A percentile compares a stretch with the other conserved stretches of the same genome.
Conservation (phyloP, 2,888 invertebrate species). For the Nomada fucata region DNA sequence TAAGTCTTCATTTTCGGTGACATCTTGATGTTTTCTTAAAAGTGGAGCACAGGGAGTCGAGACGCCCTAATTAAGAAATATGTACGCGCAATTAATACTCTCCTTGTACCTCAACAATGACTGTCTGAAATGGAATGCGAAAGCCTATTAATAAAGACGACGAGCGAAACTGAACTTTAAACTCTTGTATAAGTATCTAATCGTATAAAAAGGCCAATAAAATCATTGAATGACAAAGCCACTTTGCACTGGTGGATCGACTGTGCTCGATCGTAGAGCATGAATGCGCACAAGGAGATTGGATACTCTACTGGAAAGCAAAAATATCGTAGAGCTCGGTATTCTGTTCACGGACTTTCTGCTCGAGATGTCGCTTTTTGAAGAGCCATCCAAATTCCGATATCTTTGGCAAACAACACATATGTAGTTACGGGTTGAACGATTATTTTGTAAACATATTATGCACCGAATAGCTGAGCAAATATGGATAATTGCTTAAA, state of each 20-base stretch:
- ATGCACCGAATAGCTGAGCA: too few relatives aligned
- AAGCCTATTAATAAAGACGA: conserved; percentile 2
- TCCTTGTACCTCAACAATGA: too few relatives aligned
- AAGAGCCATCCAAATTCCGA: conserved; percentile 1
- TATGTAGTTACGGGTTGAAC: not conserved
- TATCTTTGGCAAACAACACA: not conserved
- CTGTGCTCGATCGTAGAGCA: not conserved
- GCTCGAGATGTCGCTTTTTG: conserved; percentile 13
- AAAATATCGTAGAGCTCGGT: not conserved
- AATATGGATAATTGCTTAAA: too few relatives aligned
- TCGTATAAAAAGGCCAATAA: conserved; percentile 17
- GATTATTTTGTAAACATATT: not conserved
- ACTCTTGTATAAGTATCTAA: conserved; percentile 29
- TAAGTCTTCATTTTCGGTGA: conserved; percentile 86
- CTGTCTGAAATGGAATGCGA: not conserved
- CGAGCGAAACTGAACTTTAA: conserved; percentile 50
- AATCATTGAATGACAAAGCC: conserved; percentile 47
- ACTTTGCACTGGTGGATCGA: not conserved
- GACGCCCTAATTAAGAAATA: not conserved
- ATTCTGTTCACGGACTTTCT: not conserved
- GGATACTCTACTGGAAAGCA: not conserved
- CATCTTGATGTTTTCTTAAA: conserved; percentile 69
- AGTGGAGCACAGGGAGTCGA: not conserved
- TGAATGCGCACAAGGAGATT: conserved; percentile 14
- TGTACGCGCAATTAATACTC: not conserved